Base-by-base conservation (phyloP, 2,113 vertebrate species). In the Chelonoidis abingdonii region DNA sequence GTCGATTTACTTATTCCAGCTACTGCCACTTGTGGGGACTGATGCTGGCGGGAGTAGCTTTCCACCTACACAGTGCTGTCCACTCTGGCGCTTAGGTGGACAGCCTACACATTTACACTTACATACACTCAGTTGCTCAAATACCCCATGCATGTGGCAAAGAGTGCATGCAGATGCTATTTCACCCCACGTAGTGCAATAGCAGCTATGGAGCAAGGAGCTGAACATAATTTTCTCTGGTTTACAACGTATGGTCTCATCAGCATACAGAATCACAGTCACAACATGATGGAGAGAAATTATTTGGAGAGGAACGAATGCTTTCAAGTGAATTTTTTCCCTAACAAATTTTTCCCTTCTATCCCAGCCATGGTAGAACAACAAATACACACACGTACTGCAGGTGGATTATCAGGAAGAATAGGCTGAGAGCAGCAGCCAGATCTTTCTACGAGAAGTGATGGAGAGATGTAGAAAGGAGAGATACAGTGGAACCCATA, bases 361-460 rank as follows among this genome's bases (percentile, higher is more conserved):
- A 89, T 79, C 3, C 5, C 86, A 90, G 72, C 19, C 17, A 47
- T 87, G 38, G 52, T 41, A 76, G 53, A 78, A 80, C 1, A 5
- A 4, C 47, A 79, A 9, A 35, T 22, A 9, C 41, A 11, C 31
- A 8, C 31, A 8, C 19, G 11, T 4, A 14, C 29, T n/a, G 27
- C 31, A 9, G 69, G 19, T 4, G 10, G 31, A 83, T 11, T 1
- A 2, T 75, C 38, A 25, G 10, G 38, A 75, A 41, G 38, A 41
- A 41, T 41, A 44, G 72, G 9, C n/a, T 75, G 22, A 24, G 10
- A 41, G 38, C 22, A 75, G 9, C 31, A 90, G 54, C 44, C 79
- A 84, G 0, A 87, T 9, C 44, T 79, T 81, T 41, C 49, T 0
- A 0, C 22, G 1, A 52, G 25, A 86, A 4, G 3, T 24, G 50